Evolutionary conservation across 2,113 vertebrate species (phyloP), one percentile per base, ranked within the genome.

Genomic region (Sterna hirundo): DNA sequence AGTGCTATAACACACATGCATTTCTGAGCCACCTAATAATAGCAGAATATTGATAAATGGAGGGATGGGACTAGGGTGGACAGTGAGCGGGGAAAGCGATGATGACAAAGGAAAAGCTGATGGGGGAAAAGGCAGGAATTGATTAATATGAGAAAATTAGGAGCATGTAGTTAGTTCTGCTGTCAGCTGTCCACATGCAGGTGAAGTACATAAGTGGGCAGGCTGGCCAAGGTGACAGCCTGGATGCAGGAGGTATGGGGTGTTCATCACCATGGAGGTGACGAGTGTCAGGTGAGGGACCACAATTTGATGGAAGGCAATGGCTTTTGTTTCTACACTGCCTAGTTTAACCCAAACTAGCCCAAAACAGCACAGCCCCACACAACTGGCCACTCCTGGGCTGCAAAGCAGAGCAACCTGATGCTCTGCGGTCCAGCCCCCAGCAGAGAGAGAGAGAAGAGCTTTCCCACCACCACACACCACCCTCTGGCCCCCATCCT

Each of bases 11-110:
- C 29, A 32, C 6, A 6, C 10, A 8, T n/a, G 46, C 26, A 21
- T 76, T 93, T 88, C 69, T 86, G 74, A 91, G 88, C 25, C 86
- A 69, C 44, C 83, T 93, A 94, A 83, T 86, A 93, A 96, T 77
- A 97, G 88, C 69, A 92, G 51, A 78, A n/a, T 79, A 94, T 86
- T 68, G 83, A 93, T 72, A 69, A 84, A 64, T 25, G 29, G 72
- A 69, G 23, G 17, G 38, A 70, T 93, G 66, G 49, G 61, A 72
- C 32, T 13, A 40, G 46, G 32, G 34, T 36, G 64, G 61, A 42
- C 72, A 78, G 79, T 21, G 80, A 74, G 52, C 13, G 32, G 32
- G 49, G n/a, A 95, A 88, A 92, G 62, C 3, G 3, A 72, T 88
- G 79, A 85, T 1, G 8, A 69, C 70, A 88, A 88, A 83, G 75